A percentile compares a stretch with the other conserved stretches of the same genome.
Evolutionary conservation across 2,797 vertebrate species (phyloP).

Genomic region (Ataeniobius toweri): DNA sequence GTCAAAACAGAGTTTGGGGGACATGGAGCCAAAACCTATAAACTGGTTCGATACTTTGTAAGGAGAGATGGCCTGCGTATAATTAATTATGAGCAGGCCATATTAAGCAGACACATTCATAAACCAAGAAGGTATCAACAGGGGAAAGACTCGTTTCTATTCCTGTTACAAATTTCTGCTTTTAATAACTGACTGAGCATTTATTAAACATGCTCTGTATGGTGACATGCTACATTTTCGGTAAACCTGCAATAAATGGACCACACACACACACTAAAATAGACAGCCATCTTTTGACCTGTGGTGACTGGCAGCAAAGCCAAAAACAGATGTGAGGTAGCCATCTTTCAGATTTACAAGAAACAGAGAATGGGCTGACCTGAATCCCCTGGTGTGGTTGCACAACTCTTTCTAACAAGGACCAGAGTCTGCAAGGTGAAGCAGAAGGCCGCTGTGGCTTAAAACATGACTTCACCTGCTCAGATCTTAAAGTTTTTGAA

Average conservation of each 20-base stretch:
- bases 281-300: constrained; percentile 45
- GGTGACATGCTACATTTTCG: constrained; percentile 37
- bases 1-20: constrained; percentile 18
- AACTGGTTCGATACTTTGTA: not conserved
- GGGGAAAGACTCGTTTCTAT: not conserved
- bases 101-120: not conserved
- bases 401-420: constrained; percentile 58
- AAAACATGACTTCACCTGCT: constrained; percentile 28
- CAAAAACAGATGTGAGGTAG: not conserved
- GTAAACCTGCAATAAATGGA: constrained; percentile 22
- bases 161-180: constrained; percentile 18
- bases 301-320: constrained; percentile 6
- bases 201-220: not conserved
- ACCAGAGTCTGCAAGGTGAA: constrained; percentile 15
- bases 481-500: constrained; percentile 5
- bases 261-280: constrained; percentile 22
- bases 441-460: not conserved
- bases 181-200: constrained; percentile 6
- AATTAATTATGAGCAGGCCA: not conserved
- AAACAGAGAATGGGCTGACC: constrained; percentile 42
- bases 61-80: not conserved
- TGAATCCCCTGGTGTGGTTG: constrained; percentile 46
- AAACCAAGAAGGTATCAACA: constrained; percentile 7
- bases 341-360: constrained; percentile 42
- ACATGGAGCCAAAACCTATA: constrained; percentile 11